Evolutionary conservation across 2,888 invertebrate species (phyloP).

Genomic region (Masnerella sp.): DNA sequence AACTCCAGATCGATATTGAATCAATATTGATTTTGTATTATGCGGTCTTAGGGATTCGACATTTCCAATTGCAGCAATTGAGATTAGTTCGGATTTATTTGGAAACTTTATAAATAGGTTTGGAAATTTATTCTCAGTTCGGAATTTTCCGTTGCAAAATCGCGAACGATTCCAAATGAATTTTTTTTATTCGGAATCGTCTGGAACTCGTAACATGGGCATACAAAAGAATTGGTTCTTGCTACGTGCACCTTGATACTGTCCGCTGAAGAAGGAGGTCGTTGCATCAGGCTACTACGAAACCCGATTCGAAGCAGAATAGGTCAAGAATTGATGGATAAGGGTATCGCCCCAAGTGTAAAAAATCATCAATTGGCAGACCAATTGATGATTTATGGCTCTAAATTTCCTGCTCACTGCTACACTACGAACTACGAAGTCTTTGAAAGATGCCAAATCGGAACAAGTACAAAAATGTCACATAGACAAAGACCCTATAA

Average conservation of each 20-base stretch:
- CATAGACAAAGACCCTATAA: constrained; percentile 5
- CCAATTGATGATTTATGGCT: not conserved
- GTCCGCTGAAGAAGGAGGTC: not conserved
- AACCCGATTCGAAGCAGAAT: not conserved
- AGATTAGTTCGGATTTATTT: too few relatives aligned
- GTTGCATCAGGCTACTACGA: not conserved
- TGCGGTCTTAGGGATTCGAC: too few relatives aligned
- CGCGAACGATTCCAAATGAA: too few relatives aligned
- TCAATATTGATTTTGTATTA: too few relatives aligned
- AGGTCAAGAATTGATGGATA: constrained; percentile 9
- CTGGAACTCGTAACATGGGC: too few relatives aligned
- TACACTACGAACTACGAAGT: not conserved
- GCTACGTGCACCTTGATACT: not conserved
- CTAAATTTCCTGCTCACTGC: constrained; percentile 13
- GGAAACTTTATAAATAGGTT: too few relatives aligned
- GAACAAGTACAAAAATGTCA: not conserved
- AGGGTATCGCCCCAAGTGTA: not conserved
- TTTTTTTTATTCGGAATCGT: too few relatives aligned
- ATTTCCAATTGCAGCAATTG: too few relatives aligned
- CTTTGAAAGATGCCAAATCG: constrained; percentile 12
- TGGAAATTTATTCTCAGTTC: too few relatives aligned
- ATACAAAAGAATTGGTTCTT: not conserved
- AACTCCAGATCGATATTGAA: too few relatives aligned
- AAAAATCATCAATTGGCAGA: constrained; percentile 6
- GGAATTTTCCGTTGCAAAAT: too few relatives aligned